Percentiles rank a stretch among this genome's conserved stretches.
These are phyloP conservation scores for Euplexia lucipara DNA, from an alignment of 2,888 invertebrate species.

Conservation along the genomic window DNA sequence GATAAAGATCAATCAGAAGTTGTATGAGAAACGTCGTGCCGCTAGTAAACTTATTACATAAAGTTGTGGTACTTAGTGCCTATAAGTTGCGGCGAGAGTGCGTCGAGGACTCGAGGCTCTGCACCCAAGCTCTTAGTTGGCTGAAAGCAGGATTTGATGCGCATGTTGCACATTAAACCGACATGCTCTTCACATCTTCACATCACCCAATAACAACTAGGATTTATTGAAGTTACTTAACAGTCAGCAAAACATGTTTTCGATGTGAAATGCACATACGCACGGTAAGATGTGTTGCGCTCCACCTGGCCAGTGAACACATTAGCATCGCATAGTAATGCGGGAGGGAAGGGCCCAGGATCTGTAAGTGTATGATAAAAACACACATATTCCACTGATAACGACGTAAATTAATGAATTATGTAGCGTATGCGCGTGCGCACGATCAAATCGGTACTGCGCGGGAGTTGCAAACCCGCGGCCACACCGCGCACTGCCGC, in stretches of 20 bases:
- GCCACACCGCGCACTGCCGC: constrained; percentile 31
- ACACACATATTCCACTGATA: constrained; percentile 63
- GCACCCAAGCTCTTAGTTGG: background rate
- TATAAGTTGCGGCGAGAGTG: background rate
- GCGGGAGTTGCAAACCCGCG: constrained; percentile 47
- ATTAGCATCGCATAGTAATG: constrained; percentile 36
- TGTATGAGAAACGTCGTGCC: too few relatives aligned
- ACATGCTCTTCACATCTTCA: background rate
- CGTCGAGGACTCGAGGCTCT: background rate
- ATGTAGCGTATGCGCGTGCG: constrained; percentile 72
- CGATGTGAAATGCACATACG: background rate
- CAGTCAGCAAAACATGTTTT: constrained; percentile 1
- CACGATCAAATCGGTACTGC: constrained; percentile 48
- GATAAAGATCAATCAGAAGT: background rate
- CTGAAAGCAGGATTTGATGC: background rate
- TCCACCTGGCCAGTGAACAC: constrained; percentile 5
- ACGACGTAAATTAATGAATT: constrained; percentile 78
- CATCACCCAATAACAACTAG: background rate
- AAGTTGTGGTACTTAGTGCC: too few relatives aligned
- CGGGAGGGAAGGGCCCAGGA: background rate
- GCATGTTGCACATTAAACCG: background rate
- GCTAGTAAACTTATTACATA: background rate
- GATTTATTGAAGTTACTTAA: background rate
- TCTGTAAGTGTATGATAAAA: constrained; percentile 34
- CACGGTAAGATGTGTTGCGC: constrained; percentile 14